Percentiles rank a stretch among this genome's conserved stretches.
Evolutionary conservation across 2,113 vertebrate genomes (phyloP).

Genomic region (Cygnus buccinator): DNA sequence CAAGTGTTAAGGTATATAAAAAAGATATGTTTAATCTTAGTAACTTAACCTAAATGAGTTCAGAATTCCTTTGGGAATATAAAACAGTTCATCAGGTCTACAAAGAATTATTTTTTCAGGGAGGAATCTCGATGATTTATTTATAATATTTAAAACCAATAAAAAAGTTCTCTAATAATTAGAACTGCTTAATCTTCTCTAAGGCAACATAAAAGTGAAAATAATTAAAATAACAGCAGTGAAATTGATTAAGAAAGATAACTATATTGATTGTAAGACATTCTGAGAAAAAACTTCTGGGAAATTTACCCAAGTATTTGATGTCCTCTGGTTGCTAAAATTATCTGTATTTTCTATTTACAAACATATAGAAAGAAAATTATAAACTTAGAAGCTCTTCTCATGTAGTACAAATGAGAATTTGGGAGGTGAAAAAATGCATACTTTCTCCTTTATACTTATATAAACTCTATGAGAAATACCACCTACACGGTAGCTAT

Average conservation of each 20-base stretch:
- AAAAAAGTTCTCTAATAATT: constrained; percentile 41
- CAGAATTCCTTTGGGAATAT: background rate
- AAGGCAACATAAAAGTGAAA: constrained; percentile 20
- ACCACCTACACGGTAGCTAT: background rate
- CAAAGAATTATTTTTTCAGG: background rate
- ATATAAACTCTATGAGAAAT: background rate
- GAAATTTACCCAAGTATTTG: background rate
- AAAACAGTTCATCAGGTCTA: background rate
- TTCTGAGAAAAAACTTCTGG: background rate
- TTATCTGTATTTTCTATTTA: background rate
- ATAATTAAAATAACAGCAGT: constrained; percentile 27
- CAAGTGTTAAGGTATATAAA: background rate
- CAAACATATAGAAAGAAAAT: background rate
- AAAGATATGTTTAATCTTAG: background rate
- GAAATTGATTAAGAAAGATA: background rate
- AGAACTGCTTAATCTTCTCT: constrained; percentile 5
- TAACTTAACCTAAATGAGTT: constrained; percentile 3
- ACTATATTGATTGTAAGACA: background rate
- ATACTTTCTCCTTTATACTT: background rate
- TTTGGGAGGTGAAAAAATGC: background rate
- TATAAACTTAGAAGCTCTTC: background rate
- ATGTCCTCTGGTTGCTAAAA: background rate
- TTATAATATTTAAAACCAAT: constrained; percentile 44
- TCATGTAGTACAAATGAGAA: background rate
- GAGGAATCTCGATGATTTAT: constrained; percentile 1